A percentile compares a stretch with the other conserved stretches of the same genome.
Conservation (phyloP, 1,140 invertebrate genomes). For the Adoxophyes honmai region DNA sequence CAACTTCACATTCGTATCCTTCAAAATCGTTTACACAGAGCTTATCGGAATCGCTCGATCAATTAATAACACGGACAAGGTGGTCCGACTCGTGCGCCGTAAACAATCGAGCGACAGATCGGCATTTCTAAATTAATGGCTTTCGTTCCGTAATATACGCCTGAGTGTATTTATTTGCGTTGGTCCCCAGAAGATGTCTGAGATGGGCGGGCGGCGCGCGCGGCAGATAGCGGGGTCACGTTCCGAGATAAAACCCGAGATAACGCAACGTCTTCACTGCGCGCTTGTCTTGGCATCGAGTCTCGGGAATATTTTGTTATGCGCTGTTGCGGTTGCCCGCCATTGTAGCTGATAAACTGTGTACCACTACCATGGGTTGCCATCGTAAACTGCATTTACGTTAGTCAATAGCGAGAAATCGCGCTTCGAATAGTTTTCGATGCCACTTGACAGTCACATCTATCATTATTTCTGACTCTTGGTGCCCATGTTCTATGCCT, state of each 20-base stretch:
- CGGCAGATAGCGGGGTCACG: slow-evolving; percentile 56
- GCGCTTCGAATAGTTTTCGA: too few species aligned
- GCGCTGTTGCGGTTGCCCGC: slow-evolving; percentile 17
- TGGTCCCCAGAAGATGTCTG: slow-evolving; percentile 40
- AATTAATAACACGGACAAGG: slow-evolving; percentile 58
- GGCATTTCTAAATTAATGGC: slow-evolving; percentile 57
- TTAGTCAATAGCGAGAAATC: background rate
- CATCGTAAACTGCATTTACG: too few species aligned
- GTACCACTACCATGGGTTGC: slow-evolving; percentile 19
- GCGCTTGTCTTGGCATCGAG: slow-evolving; percentile 50
- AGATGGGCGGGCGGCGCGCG: slow-evolving; percentile 49
- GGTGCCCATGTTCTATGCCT: too few species aligned
- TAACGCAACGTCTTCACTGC: slow-evolving; percentile 50
- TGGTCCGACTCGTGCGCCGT: slow-evolving; percentile 44
- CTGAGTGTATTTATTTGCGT: slow-evolving; percentile 54
- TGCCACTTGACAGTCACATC: too few species aligned
- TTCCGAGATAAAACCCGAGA: slow-evolving; percentile 56
- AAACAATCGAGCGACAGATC: slow-evolving; percentile 55
- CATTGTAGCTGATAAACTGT: slow-evolving; percentile 11
- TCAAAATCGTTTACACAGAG: background rate
- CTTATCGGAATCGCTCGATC: slow-evolving; percentile 46
- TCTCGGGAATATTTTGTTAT: slow-evolving; percentile 28
- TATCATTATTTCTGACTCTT: too few species aligned
- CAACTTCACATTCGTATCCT: background rate
- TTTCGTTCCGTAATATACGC: slow-evolving; percentile 37